A percentile compares a stretch with the other conserved stretches of the same genome.
phyloP scores from a whole-genome alignment of 2,113 vertebrate species.

The Scomber colias region DNA sequence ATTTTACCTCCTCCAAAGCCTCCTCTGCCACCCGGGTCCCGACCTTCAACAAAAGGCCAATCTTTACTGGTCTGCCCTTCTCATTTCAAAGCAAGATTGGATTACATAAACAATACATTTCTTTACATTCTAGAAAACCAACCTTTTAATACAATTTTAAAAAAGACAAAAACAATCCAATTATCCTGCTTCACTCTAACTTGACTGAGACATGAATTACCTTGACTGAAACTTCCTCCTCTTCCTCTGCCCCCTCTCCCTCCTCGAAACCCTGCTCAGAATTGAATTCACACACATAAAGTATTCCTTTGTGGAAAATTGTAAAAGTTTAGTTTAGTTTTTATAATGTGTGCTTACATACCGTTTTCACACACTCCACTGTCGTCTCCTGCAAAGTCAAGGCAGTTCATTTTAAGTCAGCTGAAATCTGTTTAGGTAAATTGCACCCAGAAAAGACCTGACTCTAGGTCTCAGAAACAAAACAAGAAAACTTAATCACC shows the following conservation, averaged over 20 bases:
- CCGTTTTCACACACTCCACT: slow-evolving; percentile 36
- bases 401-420: not conserved
- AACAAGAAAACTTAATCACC: slow-evolving; percentile 10
- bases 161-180: too few relatives aligned
- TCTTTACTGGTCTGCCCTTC: not conserved
- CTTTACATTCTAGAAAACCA: not conserved
- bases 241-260: slow-evolving; percentile 51
- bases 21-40: slow-evolving; percentile 27
- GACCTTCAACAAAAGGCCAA: slow-evolving; percentile 53
- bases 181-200: not conserved
- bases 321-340: too few relatives aligned
- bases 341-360: not conserved
- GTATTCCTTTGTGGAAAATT: not conserved
- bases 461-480: not conserved
- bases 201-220: slow-evolving; percentile 27
- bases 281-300: not conserved
- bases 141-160: not conserved
- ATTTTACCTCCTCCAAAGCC: slow-evolving; percentile 71
- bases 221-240: slow-evolving; percentile 62
- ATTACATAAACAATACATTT: not conserved
- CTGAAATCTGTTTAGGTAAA: not conserved
- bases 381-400: slow-evolving; percentile 8
- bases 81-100: not conserved
- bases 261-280: slow-evolving; percentile 52
- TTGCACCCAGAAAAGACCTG: not conserved